Evolutionary conservation across 2,888 invertebrate genomes (phyloP).

Genomic region (Harmothoe impar): DNA sequence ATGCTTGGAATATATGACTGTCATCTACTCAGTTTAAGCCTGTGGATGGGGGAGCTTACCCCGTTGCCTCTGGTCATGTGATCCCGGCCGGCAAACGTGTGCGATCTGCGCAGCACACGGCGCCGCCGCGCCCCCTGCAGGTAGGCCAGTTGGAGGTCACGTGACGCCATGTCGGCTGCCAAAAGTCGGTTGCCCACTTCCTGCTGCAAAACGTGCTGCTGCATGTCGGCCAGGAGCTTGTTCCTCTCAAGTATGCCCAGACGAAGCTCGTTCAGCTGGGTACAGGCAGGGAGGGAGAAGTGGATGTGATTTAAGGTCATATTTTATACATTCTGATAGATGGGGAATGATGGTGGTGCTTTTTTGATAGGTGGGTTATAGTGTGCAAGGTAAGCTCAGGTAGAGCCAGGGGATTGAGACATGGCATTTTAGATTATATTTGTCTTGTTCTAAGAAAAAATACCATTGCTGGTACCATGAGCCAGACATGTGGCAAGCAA

Average conservation of each 20-base stretch:
- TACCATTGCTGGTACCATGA: too few relatives aligned
- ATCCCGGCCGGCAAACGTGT: constrained; percentile 79
- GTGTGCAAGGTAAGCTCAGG: too few relatives aligned
- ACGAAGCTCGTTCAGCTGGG: constrained; percentile 79
- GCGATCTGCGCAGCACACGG: constrained; percentile 77
- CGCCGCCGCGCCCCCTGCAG: constrained; percentile 75
- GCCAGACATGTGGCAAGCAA: too few relatives aligned
- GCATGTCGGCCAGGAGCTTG: constrained; percentile 81
- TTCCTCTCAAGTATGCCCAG: constrained; percentile 80
- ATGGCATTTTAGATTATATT: too few relatives aligned
- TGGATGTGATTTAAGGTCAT: background rate
- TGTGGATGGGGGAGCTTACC: too few relatives aligned
- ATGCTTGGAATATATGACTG: background rate
- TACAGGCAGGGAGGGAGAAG: background rate
- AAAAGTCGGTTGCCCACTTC: constrained; percentile 81
- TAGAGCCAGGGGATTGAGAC: too few relatives aligned
- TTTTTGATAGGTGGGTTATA: background rate
- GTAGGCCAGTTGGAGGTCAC: constrained; percentile 78
- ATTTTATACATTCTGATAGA: background rate
- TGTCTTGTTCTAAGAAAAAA: too few relatives aligned
- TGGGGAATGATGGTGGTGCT: background rate
- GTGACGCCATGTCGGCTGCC: constrained; percentile 79
- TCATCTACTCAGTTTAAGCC: too few relatives aligned
- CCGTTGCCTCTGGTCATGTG: constrained; percentile 71
- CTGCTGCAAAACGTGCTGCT: constrained; percentile 80